These are phyloP conservation scores for Eurystomus glaucurus DNA, from an alignment of 2,797 vertebrate genomes.

Conservation along the genomic window DNA sequence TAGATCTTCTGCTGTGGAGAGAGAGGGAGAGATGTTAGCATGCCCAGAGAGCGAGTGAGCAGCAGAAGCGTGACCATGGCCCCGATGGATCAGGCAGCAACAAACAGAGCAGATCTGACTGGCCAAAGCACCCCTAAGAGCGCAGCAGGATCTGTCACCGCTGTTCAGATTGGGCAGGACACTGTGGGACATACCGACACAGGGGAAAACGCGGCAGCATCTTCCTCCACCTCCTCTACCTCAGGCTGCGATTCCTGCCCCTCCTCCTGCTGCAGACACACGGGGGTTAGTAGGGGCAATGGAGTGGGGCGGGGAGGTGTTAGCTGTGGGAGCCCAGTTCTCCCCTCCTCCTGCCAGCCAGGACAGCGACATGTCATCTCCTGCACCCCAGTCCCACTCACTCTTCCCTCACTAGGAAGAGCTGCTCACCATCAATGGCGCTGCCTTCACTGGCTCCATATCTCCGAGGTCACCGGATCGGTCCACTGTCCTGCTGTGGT, in stretches of 20 bases:
- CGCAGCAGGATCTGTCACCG: constrained; percentile 25
- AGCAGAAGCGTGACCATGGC: not conserved
- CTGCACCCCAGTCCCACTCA: not conserved
- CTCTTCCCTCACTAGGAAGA: not conserved
- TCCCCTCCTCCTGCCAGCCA: not conserved
- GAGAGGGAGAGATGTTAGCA: constrained; percentile 29
- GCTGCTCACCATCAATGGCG: constrained; percentile 83
- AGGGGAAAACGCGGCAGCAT: constrained; percentile 62
- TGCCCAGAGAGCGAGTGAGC: fast-evolving
- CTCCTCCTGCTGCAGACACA: constrained; percentile 80
- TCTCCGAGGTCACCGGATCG: constrained; percentile 90
- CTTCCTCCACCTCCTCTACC: constrained; percentile 78
- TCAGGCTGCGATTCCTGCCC: constrained; percentile 78
- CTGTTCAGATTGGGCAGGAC: constrained; percentile 46
- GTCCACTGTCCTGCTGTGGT: constrained; percentile 92
- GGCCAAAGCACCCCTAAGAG: constrained; percentile 47
- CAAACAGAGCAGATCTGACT: not conserved
- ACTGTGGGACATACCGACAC: constrained; percentile 77
- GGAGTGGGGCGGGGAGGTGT: not conserved
- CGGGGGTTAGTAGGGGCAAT: constrained; percentile 73
- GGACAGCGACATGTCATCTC: not conserved
- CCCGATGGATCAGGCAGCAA: not conserved
- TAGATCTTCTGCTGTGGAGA: constrained; percentile 86
- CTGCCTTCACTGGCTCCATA: constrained; percentile 87
- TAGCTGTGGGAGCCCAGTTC: not conserved